phyloP scores from a whole-genome alignment of 1,140 invertebrate species.

The Megalonaias nervosa region DNA sequence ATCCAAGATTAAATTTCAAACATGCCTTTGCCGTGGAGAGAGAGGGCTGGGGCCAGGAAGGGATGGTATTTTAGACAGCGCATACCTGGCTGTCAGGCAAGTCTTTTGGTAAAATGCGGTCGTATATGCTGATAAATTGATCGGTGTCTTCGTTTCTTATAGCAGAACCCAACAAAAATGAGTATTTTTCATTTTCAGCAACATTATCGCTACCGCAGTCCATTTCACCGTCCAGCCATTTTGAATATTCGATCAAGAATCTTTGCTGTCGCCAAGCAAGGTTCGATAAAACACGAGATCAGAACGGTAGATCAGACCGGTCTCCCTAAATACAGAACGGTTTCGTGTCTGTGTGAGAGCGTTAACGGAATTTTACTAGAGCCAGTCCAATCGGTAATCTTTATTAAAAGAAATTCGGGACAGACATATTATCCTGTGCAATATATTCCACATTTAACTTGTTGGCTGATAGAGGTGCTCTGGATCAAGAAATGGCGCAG shows the following conservation, averaged over 20 bases:
- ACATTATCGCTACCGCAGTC: constrained; percentile 54
- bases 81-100: constrained; percentile 52
- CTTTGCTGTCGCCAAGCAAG: constrained; percentile 56
- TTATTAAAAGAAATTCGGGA: too few relatives aligned
- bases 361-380: too few relatives aligned
- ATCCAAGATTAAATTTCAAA: background rate
- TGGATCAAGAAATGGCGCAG: too few relatives aligned
- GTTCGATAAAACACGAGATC: background rate
- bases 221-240: constrained; percentile 62
- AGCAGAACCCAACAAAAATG: constrained; percentile 61
- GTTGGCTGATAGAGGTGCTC: too few relatives aligned
- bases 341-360: too few relatives aligned
- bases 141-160: constrained; percentile 58
- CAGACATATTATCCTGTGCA: too few relatives aligned
- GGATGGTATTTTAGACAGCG: constrained; percentile 5
- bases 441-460: too few relatives aligned
- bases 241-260: constrained; percentile 50
- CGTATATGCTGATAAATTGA: constrained; percentile 59
- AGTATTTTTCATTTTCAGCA: constrained; percentile 58
- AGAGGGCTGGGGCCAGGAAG: background rate
- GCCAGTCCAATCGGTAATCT: too few relatives aligned
- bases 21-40: background rate
- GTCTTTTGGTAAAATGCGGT: constrained; percentile 50
- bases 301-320: background rate
- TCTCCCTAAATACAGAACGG: too few relatives aligned